These are phyloP conservation scores for Eumerus sabulonum DNA, from an alignment of 2,888 invertebrate genomes.

Conservation along the genomic window DNA sequence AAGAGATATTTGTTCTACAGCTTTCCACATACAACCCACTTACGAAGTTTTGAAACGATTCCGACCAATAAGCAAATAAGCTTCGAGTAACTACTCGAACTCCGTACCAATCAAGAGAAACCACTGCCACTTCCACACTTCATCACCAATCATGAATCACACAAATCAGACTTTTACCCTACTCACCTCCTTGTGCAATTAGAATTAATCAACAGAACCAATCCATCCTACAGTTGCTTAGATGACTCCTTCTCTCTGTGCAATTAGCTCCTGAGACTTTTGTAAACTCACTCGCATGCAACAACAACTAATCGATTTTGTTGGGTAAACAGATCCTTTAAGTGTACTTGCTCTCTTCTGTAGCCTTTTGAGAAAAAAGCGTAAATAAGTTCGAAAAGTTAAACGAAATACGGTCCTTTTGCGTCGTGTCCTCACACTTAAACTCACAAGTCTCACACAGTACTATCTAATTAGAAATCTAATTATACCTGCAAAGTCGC, in stretches of 20 bases:
- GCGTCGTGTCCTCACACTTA: constrained; percentile 1
- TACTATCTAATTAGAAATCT: constrained; percentile 55
- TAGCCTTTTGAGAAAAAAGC: background rate
- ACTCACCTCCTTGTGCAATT: constrained; percentile 6
- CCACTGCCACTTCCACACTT: no score
- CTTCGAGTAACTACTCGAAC: no score
- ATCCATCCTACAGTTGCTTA: background rate
- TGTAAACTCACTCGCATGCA: constrained; percentile 12
- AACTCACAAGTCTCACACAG: constrained; percentile 40
- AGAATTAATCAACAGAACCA: constrained; percentile 25
- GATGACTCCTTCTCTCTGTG: background rate
- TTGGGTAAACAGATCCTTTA: constrained; percentile 54
- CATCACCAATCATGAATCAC: no score
- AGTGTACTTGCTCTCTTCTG: constrained; percentile 22
- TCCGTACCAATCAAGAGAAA: no score
- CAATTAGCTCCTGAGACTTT: background rate
- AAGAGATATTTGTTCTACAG: no score
- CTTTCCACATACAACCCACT: no score
- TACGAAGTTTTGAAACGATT: no score
- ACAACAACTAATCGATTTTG: constrained; percentile 38
- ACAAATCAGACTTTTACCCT: no score
- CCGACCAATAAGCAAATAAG: no score
- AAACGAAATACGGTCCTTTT: background rate
- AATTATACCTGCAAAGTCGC: constrained; percentile 49
- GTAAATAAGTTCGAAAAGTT: background rate